Conservation (phyloP, 1,140 invertebrate species). For the Drosophila repletoides region DNA sequence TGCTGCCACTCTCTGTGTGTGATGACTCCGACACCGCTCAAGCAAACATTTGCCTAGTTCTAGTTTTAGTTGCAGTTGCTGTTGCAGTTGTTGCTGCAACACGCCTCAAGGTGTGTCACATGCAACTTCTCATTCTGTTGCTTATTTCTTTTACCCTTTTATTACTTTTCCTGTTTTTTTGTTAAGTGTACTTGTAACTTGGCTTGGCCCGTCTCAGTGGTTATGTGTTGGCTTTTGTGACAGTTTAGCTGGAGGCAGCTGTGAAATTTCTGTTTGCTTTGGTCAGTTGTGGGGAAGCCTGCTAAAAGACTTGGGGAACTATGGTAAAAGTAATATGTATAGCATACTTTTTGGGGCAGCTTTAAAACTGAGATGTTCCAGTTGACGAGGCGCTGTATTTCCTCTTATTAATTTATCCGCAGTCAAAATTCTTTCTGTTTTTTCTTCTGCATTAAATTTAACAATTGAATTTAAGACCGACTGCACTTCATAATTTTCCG, state of each 20-base stretch:
- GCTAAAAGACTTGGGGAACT: background rate
- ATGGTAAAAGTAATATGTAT: background rate
- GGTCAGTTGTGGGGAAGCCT: slow-evolving; percentile 16
- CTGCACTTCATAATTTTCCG: no score
- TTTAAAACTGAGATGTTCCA: background rate
- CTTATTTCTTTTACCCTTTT: slow-evolving; percentile 3
- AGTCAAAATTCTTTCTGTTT: no score
- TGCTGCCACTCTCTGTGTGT: slow-evolving; percentile 20
- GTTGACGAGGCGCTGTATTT: no score
- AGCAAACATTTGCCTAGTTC: slow-evolving; percentile 54
- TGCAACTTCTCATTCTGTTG: slow-evolving; percentile 44
- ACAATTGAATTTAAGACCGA: no score
- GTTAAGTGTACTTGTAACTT: background rate
- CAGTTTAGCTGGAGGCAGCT: slow-evolving; percentile 12
- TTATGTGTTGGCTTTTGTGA: slow-evolving; percentile 10
- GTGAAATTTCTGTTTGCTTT: slow-evolving; percentile 25
- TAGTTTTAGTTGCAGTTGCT: no score
- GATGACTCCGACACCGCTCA: slow-evolving; percentile 18
- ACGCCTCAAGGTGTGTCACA: slow-evolving; percentile 54
- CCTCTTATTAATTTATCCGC: no score
- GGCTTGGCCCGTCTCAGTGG: background rate
- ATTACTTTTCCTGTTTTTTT: slow-evolving; percentile 20
- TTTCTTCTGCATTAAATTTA: no score
- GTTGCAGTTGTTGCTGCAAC: no score
- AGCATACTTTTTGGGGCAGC: background rate